Percentiles rank a stretch among this genome's conserved stretches.
These are phyloP conservation scores for Itoplectis maculator DNA, from an alignment of 2,888 invertebrate genomes.

Conservation along the genomic window DNA sequence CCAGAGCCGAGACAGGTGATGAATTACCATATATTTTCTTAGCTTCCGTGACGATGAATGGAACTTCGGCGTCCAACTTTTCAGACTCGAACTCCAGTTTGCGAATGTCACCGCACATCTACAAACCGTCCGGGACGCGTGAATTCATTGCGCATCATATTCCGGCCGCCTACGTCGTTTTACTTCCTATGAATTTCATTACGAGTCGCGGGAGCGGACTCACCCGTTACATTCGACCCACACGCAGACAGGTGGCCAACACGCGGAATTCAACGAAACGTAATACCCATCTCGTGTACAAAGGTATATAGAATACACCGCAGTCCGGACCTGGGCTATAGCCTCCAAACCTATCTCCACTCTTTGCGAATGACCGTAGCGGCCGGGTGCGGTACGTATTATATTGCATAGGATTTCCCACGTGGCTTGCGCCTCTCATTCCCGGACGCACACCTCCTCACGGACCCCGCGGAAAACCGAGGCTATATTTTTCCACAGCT, in stretches of 20 bases:
- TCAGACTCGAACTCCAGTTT: neutral
- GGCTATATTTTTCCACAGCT: slow-evolving; percentile 59
- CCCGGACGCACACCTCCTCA: slow-evolving; percentile 29
- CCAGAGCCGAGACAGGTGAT: neutral
- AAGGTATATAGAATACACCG: slow-evolving; percentile 25
- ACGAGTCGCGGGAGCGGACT: slow-evolving; percentile 16
- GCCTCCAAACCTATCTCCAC: slow-evolving; percentile 42
- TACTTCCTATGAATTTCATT: slow-evolving; percentile 55
- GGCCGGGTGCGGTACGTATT: slow-evolving; percentile 42
- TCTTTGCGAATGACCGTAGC: slow-evolving; percentile 63
- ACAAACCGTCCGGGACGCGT: neutral
- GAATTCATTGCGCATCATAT: slow-evolving; percentile 10
- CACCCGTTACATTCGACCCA: neutral
- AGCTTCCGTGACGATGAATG: neutral
- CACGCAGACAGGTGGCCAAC: slow-evolving; percentile 2
- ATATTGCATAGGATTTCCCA: slow-evolving; percentile 70
- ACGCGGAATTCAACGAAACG: slow-evolving; percentile 39
- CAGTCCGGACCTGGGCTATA: slow-evolving; percentile 30
- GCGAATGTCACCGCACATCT: slow-evolving; percentile 14
- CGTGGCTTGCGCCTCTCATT: slow-evolving; percentile 59
- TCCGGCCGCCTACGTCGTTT: slow-evolving; percentile 10
- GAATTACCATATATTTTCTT: slow-evolving; percentile 34
- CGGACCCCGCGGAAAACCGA: slow-evolving; percentile 3
- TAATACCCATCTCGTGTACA: slow-evolving; percentile 28
- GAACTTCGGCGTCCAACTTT: neutral